A percentile compares a stretch with the other conserved stretches of the same genome.
Conservation (phyloP, 2,888 invertebrate genomes). For the Tetragonisca angustula region DNA sequence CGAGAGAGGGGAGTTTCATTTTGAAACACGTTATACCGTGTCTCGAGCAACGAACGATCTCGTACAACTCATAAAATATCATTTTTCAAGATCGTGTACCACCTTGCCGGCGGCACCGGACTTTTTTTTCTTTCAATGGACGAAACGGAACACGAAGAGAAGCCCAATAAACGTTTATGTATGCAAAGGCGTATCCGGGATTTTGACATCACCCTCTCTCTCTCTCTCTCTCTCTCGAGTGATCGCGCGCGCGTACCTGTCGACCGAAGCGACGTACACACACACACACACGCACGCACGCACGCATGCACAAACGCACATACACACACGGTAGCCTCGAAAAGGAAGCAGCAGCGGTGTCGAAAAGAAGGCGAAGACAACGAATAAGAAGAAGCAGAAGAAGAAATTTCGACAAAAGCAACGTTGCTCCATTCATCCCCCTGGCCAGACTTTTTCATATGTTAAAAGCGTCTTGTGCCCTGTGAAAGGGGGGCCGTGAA, state of each 20-base stretch:
- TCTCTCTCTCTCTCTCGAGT: slow-evolving; percentile 52
- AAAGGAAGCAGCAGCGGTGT: slow-evolving; percentile 42
- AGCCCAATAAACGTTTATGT: slow-evolving; percentile 76
- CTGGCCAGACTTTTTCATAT: slow-evolving; percentile 78
- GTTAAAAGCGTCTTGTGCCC: slow-evolving; percentile 75
- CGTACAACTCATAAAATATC: background rate
- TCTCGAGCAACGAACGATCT: background rate
- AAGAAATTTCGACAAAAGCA: slow-evolving; percentile 75
- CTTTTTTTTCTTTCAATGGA: slow-evolving; percentile 6
- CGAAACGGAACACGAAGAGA: slow-evolving; percentile 47
- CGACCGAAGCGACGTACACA: slow-evolving; percentile 58
- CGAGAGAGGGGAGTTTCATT: too few relatives aligned
- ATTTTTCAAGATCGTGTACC: background rate
- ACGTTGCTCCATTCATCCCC: slow-evolving; percentile 74
- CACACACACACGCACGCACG: background rate
- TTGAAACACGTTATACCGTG: too few relatives aligned
- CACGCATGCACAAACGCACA: too few relatives aligned
- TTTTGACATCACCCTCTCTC: slow-evolving; percentile 68
- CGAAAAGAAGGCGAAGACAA: slow-evolving; percentile 28
- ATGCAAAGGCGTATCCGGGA: slow-evolving; percentile 69
- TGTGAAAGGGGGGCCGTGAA: slow-evolving; percentile 70
- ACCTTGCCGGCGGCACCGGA: slow-evolving; percentile 1
- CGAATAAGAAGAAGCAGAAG: slow-evolving; percentile 61
- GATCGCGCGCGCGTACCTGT: slow-evolving; percentile 77
- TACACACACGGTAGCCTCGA: background rate